Evolutionary conservation across 2,113 vertebrate genomes (phyloP), one percentile per base, ranked within the genome.

Genomic region (Dinomys branickii): DNA sequence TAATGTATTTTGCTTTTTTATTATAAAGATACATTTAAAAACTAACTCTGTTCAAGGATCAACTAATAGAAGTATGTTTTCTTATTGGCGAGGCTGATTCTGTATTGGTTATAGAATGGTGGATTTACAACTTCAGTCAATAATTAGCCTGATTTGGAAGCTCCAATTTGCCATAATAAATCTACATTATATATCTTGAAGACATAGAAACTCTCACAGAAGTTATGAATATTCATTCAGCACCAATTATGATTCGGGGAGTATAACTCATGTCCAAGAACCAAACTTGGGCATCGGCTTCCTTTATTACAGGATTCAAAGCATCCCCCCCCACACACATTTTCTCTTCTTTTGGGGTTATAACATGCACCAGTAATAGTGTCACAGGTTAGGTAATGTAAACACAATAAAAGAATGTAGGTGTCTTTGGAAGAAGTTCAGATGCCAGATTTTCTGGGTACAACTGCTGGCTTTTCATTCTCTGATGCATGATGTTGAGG

Each of bases 371-470:
- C 19, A 22, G 12, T 30, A n/a, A 78, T 0, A 12, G 22, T 3
- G 7, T 3, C 5, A 3, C 20, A 3, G 3, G 2, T 20, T n/a
- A 38, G 20, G 14, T 59, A 44, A 9, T 0, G 6, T 0, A 4
- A 1, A 38, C 0, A 7, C 12, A 56, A 56, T 1, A 22, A 24
- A 75, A 52, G 13, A 20, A 78, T 2, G 6, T 3, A 50, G 16
- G 28, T 16, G 22, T 26, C 13, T 4, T 61, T 4, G 7, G 41
- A 78, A 90, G 44, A 61, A 22, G 12, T 30, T 20, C 33, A 69
- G 56, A 65, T 2, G 1, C 13, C 11, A 22, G 16, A 81, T 58
- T 24, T 33, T 8, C 50, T 26, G 44, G 65, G 26, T 30, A n/a
- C 52, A 71, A 5, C 2, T 38, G 35, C 28, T n/a, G 26, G 14